Percentiles rank a stretch among this genome's conserved stretches.
Evolutionary conservation across 2,888 invertebrate species (phyloP).

Genomic region (Rhimphoctona megacephalus): DNA sequence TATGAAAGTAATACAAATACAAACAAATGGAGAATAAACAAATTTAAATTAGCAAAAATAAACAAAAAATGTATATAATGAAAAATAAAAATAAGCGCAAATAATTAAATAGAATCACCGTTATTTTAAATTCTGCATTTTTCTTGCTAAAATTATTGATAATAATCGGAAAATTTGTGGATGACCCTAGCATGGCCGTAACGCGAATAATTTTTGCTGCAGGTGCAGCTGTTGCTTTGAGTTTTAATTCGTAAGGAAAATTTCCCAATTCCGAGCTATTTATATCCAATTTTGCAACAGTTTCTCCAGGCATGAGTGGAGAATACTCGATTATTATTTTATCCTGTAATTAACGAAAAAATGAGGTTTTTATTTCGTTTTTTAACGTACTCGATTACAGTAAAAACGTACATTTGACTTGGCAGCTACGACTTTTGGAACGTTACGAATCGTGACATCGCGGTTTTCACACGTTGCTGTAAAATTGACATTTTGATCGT

Average conservation of each 20-base stretch:
- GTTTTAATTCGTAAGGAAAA: constrained; percentile 76
- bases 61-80: background rate
- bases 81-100: background rate
- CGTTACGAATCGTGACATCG: constrained; percentile 68
- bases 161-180: constrained; percentile 69
- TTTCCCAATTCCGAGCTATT: constrained; percentile 72
- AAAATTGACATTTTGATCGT: constrained; percentile 66
- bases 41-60: background rate
- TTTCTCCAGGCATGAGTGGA: constrained; percentile 74
- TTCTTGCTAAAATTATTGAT: constrained; percentile 72
- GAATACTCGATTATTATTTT: constrained; percentile 71
- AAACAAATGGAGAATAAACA: background rate
- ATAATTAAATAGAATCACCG: constrained; percentile 62
- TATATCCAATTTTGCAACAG: constrained; percentile 67
- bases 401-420: constrained; percentile 66
- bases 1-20: background rate
- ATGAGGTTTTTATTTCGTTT: background rate
- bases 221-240: constrained; percentile 71
- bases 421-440: constrained; percentile 69
- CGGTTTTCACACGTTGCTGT: constrained; percentile 69
- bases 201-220: constrained; percentile 73
- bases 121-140: constrained; percentile 68
- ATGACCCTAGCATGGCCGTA: constrained; percentile 72
- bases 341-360: constrained; percentile 65
- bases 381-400: background rate